Percentiles rank a stretch among this genome's conserved stretches.
Conservation (phyloP, 1,140 invertebrate genomes). For the Neuroterus valhalla region DNA sequence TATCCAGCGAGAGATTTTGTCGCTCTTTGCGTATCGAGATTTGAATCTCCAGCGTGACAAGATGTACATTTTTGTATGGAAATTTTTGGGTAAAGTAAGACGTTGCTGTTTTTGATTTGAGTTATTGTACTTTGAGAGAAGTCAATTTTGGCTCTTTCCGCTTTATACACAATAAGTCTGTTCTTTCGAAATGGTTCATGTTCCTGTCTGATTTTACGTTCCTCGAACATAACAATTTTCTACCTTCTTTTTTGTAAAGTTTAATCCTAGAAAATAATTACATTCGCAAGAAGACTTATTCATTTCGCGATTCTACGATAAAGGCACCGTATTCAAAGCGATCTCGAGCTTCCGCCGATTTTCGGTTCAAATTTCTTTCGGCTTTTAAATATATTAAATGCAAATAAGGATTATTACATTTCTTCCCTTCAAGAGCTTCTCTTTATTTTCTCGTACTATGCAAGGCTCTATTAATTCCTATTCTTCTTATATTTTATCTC, state of each 20-base stretch:
- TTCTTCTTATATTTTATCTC: neutral
- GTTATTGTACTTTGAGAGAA: neutral
- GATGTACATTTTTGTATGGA: constrained; percentile 9
- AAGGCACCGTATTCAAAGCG: neutral
- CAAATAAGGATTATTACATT: neutral
- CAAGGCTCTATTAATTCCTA: neutral
- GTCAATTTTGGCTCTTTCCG: neutral
- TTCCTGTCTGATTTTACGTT: neutral
- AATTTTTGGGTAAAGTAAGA: neutral
- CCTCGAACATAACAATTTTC: neutral
- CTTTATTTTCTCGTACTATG: neutral
- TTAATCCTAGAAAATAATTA: too few species aligned
- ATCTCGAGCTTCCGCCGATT: neutral
- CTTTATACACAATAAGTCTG: constrained; percentile 13
- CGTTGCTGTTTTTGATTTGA: neutral
- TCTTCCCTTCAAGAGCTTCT: constrained; percentile 5
- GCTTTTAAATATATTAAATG: neutral
- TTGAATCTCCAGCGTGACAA: neutral
- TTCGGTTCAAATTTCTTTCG: neutral
- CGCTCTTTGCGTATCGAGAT: constrained; percentile 5
- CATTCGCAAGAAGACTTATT: too few species aligned
- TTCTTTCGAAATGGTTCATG: neutral
- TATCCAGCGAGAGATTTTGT: constrained; percentile 13
- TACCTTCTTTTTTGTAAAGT: neutral
- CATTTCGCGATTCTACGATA: too few species aligned